These are phyloP conservation scores for Metellina segmentata DNA, from an alignment of 2,888 invertebrate genomes.

Conservation along the genomic window DNA sequence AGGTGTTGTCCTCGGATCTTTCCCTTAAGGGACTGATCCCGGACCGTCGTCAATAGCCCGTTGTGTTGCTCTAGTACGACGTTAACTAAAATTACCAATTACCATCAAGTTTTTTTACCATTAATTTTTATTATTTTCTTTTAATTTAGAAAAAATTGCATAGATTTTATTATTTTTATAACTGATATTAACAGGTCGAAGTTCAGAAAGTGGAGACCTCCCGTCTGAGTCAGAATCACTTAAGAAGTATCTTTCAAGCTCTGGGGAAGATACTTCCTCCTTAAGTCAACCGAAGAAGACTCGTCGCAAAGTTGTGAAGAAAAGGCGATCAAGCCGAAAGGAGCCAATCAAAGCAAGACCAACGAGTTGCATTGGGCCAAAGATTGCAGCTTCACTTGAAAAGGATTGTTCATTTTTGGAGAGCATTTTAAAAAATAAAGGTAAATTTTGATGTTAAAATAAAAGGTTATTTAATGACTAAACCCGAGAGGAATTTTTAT, in stretches of 20 bases:
- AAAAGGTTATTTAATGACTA: not conserved
- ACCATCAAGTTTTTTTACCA: no score
- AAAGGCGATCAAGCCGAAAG: not conserved
- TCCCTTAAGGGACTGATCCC: no score
- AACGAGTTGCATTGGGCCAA: conserved; percentile 28
- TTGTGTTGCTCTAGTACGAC: no score
- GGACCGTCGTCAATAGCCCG: no score
- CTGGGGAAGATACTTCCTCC: conserved; percentile 4
- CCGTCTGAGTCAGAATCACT: not conserved
- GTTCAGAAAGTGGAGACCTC: not conserved
- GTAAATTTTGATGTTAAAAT: not conserved
- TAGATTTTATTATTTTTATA: no score
- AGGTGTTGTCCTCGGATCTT: no score
- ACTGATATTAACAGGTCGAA: conserved; percentile 2
- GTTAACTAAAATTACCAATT: no score
- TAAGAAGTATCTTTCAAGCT: conserved; percentile 4
- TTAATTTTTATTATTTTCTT: no score
- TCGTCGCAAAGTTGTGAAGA: conserved; percentile 11
- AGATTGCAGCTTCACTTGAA: conserved; percentile 29
- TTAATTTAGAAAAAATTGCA: no score
- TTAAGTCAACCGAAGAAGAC: not conserved
- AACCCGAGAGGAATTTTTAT: not conserved
- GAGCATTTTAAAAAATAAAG: conserved; percentile 54
- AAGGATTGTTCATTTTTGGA: conserved; percentile 57
- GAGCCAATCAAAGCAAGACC: conserved; percentile 16